These are phyloP conservation scores for Cyclargus thomasi DNA, from an alignment of 1,140 invertebrate species.

Conservation along the genomic window DNA sequence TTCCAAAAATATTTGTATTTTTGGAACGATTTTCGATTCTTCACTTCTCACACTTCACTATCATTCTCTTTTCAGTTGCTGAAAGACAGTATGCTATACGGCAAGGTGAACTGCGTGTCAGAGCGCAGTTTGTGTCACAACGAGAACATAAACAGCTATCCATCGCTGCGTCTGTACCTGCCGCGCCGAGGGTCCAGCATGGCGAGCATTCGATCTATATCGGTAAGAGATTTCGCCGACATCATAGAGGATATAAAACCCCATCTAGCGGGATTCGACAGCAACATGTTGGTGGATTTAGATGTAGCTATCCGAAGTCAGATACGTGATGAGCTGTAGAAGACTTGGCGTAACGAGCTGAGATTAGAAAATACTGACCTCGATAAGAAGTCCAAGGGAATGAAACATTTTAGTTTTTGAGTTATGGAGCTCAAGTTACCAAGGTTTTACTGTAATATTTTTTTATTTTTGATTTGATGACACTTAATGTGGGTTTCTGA, in stretches of 20 bases:
- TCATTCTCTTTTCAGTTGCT: conserved; percentile 40
- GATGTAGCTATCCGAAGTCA: conserved; percentile 30
- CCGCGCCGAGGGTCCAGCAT: conserved; percentile 31
- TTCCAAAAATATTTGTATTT: no score
- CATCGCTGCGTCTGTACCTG: conserved; percentile 47
- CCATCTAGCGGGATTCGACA: conserved; percentile 41
- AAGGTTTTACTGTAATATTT: no score
- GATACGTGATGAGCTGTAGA: conserved; percentile 53
- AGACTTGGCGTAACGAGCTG: neutral
- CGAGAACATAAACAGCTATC: conserved; percentile 55
- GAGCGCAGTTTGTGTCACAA: conserved; percentile 53
- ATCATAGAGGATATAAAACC: conserved; percentile 44
- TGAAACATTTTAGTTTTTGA: no score
- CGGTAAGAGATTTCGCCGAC: conserved; percentile 38
- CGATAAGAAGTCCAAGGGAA: no score
- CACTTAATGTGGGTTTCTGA: no score
- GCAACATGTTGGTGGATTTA: conserved; percentile 31
- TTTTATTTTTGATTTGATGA: no score
- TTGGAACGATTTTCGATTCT: no score
- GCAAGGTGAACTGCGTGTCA: conserved; percentile 57
- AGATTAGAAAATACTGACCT: no score
- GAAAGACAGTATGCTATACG: conserved; percentile 46
- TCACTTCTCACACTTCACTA: no score
- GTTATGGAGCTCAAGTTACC: no score
- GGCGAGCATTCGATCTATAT: conserved; percentile 38